Evolutionary conservation across 1,140 invertebrate species (phyloP), one percentile per base, ranked within the genome.

Genomic region (Zaprionus ornatus): DNA sequence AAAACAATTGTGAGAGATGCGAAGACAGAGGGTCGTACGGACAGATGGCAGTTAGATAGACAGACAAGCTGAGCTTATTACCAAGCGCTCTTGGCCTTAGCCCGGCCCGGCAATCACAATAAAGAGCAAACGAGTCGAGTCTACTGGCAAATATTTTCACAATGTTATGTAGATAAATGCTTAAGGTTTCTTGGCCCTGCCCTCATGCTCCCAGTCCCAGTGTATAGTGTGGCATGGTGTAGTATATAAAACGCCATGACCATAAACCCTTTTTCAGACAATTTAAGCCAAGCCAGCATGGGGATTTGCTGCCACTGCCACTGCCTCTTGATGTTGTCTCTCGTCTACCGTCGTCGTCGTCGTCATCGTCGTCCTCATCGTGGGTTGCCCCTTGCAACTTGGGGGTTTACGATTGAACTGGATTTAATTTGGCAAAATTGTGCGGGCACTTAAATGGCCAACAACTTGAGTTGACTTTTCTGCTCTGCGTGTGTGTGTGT

Each of bases 231-330:
- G 62, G 35, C 67, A 29, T 45, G 54, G 25, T 19, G 45, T 42
- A 88, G 80, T 86, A 69, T 81, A 86, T 88, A 86, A 86, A 86
- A 84, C 54, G 86, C n/a, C 78, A 84, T 88, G 84, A 88, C 81
- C 81, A 87, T 87, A 88, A 88, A 88, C 85, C 85, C 85, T 88
- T 88, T 88, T 79, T 90, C 85, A 88, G 86, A 85, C 85, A 90
- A 88, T 90, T 88, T 88, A 88, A 88, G 85, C 85, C 85, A 84
- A 88, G 61, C 59, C 73, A 81, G 78, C 71, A 62, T 72, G 78
- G 71, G 82, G 85, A 90, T 84, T 85, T 90, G 79, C 62, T 90
- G 69, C 62, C 77, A 61, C 27, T 68, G 40, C 13, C 32, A 35
- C 0, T 45, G 50, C 23, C 25, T 74, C 23, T 37, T 62, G 56